Percentiles rank a stretch among this genome's conserved stretches.
Evolutionary conservation across 1,140 invertebrate species (phyloP).

Genomic region (Sipha flava): DNA sequence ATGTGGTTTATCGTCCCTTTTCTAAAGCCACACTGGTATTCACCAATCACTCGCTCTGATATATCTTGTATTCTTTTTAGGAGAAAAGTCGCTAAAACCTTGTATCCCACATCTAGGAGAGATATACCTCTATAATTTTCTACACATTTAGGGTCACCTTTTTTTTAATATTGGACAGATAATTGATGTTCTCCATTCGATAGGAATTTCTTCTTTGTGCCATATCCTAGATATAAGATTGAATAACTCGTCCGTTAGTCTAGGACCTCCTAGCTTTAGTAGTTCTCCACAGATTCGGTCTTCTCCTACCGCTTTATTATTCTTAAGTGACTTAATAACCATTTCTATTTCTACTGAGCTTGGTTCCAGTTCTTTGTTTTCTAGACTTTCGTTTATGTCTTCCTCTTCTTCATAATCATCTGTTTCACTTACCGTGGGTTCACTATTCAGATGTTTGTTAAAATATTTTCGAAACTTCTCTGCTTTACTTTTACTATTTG

Average conservation of each 20-base stretch:
- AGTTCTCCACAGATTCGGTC: background rate
- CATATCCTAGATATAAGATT: background rate
- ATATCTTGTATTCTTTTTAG: background rate
- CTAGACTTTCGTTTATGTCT: background rate
- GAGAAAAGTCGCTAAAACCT: background rate
- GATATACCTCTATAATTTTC: too few species aligned
- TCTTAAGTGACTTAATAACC: background rate
- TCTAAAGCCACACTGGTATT: background rate
- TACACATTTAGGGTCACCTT: background rate
- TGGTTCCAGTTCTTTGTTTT: too few species aligned
- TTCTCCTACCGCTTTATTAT: background rate
- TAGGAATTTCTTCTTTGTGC: background rate
- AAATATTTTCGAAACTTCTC: background rate
- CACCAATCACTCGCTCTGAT: background rate
- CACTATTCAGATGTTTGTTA: background rate
- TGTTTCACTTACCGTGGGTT: background rate
- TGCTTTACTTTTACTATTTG: too few species aligned
- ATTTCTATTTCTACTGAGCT: background rate
- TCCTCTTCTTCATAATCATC: background rate
- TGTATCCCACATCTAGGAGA: too few species aligned
- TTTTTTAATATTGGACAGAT: background rate
- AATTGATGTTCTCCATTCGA: too few species aligned
- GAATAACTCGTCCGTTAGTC: too few species aligned
- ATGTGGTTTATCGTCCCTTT: background rate
- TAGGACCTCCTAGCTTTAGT: too few species aligned